A percentile compares a stretch with the other conserved stretches of the same genome.
Evolutionary conservation across 2,113 vertebrate species (phyloP).

Genomic region (Hemibagrus wyckioides): DNA sequence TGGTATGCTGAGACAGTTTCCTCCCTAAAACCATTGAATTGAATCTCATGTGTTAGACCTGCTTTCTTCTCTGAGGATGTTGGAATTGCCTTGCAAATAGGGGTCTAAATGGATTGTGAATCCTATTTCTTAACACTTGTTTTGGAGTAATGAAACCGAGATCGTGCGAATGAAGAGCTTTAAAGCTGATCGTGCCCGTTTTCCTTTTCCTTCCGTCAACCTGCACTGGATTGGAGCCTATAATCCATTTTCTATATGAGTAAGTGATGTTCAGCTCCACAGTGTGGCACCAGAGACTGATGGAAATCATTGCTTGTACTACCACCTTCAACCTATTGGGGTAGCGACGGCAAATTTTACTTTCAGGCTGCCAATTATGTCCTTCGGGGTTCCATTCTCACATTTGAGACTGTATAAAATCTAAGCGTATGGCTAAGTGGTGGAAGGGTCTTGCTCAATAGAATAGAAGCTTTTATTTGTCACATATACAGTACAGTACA

Average conservation of each 20-base stretch:
- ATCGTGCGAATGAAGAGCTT: slow-evolving; percentile 7
- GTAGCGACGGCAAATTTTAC: not conserved
- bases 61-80: slow-evolving; percentile 19
- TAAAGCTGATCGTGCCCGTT: slow-evolving; percentile 11
- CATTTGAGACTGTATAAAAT: not conserved
- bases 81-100: slow-evolving; percentile 37
- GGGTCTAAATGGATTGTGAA: slow-evolving; percentile 35
- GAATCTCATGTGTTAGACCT: slow-evolving; percentile 24
- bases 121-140: slow-evolving; percentile 30
- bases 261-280: slow-evolving; percentile 21
- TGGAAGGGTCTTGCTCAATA: not conserved
- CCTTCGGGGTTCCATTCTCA: not conserved
- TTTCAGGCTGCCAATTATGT: not conserved
- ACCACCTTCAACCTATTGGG: slow-evolving; percentile 17
- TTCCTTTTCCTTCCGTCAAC: slow-evolving; percentile 18
- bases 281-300: slow-evolving; percentile 40
- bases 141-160: slow-evolving; percentile 35
- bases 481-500: no score
- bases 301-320: slow-evolving; percentile 1
- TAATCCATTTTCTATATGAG: slow-evolving; percentile 9
- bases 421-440: not conserved
- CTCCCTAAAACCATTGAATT: slow-evolving; percentile 23
- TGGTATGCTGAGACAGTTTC: slow-evolving; percentile 31
- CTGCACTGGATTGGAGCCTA: not conserved
- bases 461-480: no score